phyloP scores from a whole-genome alignment of 2,113 vertebrate genomes.

The Lamprotornis superbus region DNA sequence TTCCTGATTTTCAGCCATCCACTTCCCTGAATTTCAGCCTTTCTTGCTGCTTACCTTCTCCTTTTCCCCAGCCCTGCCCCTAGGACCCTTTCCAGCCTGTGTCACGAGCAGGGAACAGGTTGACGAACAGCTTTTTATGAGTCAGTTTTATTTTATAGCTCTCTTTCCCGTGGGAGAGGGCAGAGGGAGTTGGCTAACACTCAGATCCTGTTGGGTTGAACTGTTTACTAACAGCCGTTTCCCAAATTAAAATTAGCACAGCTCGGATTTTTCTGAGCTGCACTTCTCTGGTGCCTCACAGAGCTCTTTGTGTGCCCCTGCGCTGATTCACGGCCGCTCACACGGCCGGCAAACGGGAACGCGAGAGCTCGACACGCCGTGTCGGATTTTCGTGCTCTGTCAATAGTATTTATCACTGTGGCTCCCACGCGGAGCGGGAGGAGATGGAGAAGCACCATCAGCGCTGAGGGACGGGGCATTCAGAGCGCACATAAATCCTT shows the following conservation, averaged over 20 bases:
- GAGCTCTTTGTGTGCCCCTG: constrained; percentile 20
- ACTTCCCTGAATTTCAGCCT: background rate
- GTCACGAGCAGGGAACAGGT: background rate
- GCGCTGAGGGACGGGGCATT: background rate
- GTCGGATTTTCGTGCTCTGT: constrained; percentile 18
- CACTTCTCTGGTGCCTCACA: background rate
- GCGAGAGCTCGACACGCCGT: background rate
- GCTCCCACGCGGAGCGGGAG: background rate
- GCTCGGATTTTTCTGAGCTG: constrained; percentile 1
- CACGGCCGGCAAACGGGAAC: background rate
- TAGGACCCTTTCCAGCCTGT: background rate
- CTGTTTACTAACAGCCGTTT: background rate
- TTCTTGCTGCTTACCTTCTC: background rate
- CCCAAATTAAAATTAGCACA: constrained; percentile 22
- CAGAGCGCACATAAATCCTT: constrained; percentile 19
- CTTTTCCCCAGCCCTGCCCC: background rate
- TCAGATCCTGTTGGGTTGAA: constrained; percentile 16
- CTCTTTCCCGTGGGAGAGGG: constrained; percentile 44
- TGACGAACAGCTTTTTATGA: constrained; percentile 54
- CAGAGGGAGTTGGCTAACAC: constrained; percentile 1
- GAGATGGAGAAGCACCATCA: background rate
- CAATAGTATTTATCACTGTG: background rate
- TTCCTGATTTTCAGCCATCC: background rate
- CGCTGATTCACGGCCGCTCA: constrained; percentile 24
- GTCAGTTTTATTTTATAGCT: background rate